These are phyloP conservation scores for Castor canadensis DNA, from an alignment of 2,113 vertebrate genomes.

Conservation along the genomic window DNA sequence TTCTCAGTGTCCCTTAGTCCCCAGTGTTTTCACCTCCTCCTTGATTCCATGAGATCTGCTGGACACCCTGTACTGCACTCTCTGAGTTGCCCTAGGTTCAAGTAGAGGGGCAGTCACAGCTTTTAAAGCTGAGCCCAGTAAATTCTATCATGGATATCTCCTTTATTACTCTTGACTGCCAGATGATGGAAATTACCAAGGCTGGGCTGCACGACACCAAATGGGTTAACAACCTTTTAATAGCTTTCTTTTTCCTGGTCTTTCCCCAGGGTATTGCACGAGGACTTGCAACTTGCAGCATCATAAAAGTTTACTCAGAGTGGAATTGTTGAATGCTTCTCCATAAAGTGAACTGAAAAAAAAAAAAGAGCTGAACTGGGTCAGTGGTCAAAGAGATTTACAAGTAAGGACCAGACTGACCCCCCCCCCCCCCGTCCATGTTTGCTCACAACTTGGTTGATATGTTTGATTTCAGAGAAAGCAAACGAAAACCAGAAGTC, in stretches of 20 bases:
- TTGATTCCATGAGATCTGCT: neutral
- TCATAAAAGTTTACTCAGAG: neutral
- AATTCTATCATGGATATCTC: neutral
- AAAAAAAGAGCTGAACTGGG: neutral
- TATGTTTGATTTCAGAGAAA: slow-evolving; percentile 67
- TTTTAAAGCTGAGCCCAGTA: neutral
- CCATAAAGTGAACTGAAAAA: neutral
- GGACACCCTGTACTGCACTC: neutral
- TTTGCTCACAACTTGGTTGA: slow-evolving; percentile 51
- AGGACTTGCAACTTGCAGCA: neutral
- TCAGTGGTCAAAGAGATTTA: slow-evolving; percentile 61
- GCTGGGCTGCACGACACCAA: neutral
- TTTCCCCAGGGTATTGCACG: neutral
- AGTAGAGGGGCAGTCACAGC: slow-evolving; percentile 17
- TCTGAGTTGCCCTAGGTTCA: neutral
- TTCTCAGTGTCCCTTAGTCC: neutral
- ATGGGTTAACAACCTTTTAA: slow-evolving; percentile 2
- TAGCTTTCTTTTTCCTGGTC: neutral
- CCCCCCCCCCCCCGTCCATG: neutral
- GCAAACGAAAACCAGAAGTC: slow-evolving; percentile 57
- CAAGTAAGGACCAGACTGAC: slow-evolving; percentile 1
- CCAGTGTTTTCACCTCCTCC: neutral
- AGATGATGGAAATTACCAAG: neutral
- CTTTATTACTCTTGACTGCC: slow-evolving; percentile 39
- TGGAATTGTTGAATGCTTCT: neutral